phyloP scores from a whole-genome alignment of 1,140 invertebrate species.

The Bombus pascuorum region DNA sequence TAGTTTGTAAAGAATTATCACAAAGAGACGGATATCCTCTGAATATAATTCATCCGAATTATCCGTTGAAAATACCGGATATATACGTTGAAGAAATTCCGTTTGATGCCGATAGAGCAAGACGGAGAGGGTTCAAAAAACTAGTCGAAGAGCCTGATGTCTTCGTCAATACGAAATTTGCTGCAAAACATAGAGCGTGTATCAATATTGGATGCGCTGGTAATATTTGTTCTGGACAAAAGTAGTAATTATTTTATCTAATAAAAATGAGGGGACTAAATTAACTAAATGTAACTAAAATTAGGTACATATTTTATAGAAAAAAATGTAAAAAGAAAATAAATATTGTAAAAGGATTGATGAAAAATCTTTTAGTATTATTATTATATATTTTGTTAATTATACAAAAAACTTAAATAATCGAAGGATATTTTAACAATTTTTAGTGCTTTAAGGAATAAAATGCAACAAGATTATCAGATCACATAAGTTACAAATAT shows the following conservation, averaged over 20 bases:
- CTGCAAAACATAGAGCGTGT: not conserved
- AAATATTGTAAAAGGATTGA: not conserved
- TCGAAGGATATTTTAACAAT: not conserved
- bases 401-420: not conserved
- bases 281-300: not conserved
- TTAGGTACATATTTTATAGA: not conserved
- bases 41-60: slow-evolving; percentile 8
- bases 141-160: not conserved
- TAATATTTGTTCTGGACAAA: slow-evolving; percentile 24
- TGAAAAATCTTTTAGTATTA: not conserved
- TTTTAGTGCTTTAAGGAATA: no score
- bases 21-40: not conserved
- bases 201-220: slow-evolving; percentile 17
- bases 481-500: no score
- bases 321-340: not conserved
- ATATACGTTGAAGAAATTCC: not conserved
- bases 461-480: no score
- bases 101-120: slow-evolving; percentile 5
- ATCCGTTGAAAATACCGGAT: slow-evolving; percentile 14
- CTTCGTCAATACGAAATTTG: not conserved
- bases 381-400: no score
- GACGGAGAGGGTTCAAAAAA: slow-evolving; percentile 4
- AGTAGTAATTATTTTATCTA: not conserved
- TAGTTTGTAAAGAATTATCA: slow-evolving; percentile 24
- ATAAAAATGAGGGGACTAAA: not conserved